Evolutionary conservation across 2,888 invertebrate species (phyloP), one percentile per base, ranked within the genome.

Genomic region (Erannis defoliaria): DNA sequence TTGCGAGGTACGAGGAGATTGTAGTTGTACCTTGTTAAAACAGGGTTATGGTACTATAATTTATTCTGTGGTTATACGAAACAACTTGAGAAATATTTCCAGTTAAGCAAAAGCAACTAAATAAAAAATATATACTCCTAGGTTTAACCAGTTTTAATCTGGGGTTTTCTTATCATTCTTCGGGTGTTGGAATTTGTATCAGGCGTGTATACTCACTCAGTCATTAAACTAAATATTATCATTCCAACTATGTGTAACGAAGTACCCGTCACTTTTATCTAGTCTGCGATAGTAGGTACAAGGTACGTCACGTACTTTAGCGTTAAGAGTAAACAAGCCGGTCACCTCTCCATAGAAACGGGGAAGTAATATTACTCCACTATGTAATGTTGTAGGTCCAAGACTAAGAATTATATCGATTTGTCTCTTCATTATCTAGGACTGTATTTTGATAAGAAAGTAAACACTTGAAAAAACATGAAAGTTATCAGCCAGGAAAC

Each of bases 111-210:
- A 18, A 12, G 40, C 21, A 16, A 12, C 19, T 40, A 12, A n/a
- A n/a, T n/a, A n/a, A n/a, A n/a, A 26, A 5, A 10, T 8, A n/a
- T 45, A 26, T 45, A 16, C 43, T 9, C 10, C 43, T 26, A 43
- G 43, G n/a, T 43, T 6, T 43, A 26, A n/a, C 43, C 43, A 26
- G 43, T 45, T 42, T 4, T 45, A 26, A 26, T 45, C n/a, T n/a
- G n/a, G n/a, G n/a, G n/a, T n/a, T n/a, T n/a, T n/a, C 23, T 42
- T 42, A 42, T 42, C 21, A 1, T 21, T 21, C 21, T 23, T n/a
- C 9, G 16, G 14, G 26, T n/a, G 26, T n/a, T 45, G 14, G 43
- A 26, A 45, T 14, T 23, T 8, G 16, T 45, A 26, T 45, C 26
- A 45, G 43, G 14, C 23, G 14, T 40, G 19, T 23, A 38, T 18